phyloP scores from a whole-genome alignment of 2,113 vertebrate species.

The Chaetops frenatus region DNA sequence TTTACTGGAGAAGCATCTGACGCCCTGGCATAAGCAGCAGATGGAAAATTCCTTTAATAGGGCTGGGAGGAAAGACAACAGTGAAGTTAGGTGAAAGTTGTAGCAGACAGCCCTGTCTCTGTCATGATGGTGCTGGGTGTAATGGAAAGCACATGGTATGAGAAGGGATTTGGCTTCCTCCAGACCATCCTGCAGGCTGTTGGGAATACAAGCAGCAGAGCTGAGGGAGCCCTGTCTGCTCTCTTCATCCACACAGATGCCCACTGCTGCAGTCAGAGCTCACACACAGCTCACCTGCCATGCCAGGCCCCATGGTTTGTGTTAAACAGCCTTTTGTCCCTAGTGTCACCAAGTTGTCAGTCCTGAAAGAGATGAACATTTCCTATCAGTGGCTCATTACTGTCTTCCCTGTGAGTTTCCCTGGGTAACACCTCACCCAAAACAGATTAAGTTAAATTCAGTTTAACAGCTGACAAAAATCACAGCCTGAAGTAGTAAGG shows the following conservation, averaged over 20 bases:
- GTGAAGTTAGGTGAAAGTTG: not conserved
- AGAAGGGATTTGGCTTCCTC: not conserved
- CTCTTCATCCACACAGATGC: not conserved
- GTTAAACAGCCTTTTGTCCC: not conserved
- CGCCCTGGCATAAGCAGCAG: rapidly evolving
- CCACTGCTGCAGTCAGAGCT: not conserved
- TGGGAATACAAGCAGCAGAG: not conserved
- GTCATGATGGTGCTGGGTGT: not conserved
- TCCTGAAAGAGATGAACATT: not conserved
- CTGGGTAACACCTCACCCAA: not conserved
- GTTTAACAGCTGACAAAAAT: not conserved
- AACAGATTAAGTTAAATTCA: not conserved
- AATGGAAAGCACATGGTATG: not conserved
- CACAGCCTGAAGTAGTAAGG: not conserved
- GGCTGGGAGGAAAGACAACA: not conserved
- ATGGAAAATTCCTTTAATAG: not conserved
- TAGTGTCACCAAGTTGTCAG: not conserved
- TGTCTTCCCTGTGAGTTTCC: not conserved
- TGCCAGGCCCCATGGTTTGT: rapidly evolving
- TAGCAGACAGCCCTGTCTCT: not conserved
- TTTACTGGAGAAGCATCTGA: not conserved
- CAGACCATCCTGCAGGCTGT: not conserved
- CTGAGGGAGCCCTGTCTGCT: not conserved
- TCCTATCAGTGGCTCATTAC: not conserved
- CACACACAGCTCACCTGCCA: not conserved